Percentiles rank a stretch among this genome's conserved stretches.
Evolutionary conservation across 2,113 vertebrate species (phyloP).

Genomic region (Esox niger): DNA sequence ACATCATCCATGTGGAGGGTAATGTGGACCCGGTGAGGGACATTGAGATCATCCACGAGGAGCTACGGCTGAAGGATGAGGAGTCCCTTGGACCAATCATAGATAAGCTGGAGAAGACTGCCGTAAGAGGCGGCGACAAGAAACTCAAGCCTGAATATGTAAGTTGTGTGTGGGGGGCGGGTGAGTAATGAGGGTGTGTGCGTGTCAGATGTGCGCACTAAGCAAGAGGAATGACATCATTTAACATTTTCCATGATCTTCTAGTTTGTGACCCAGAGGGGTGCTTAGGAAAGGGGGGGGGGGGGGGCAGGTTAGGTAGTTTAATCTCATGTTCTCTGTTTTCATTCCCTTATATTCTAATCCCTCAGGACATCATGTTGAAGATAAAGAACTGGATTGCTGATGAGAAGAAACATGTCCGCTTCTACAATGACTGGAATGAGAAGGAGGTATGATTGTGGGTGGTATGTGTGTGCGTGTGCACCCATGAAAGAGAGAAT

Average conservation of each 20-base stretch:
- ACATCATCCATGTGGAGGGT: constrained; percentile 96
- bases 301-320: no score
- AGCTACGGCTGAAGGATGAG: constrained; percentile 94
- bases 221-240: no score
- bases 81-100: constrained; percentile 88
- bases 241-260: no score
- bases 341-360: constrained; percentile 44
- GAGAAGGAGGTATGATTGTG: constrained; percentile 90
- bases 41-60: constrained; percentile 87
- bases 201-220: no score
- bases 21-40: constrained; percentile 94
- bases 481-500: not conserved
- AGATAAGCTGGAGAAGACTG: constrained; percentile 96
- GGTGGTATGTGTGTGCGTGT: not conserved
- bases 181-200: constrained; percentile 2
- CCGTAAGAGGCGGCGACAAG: constrained; percentile 93
- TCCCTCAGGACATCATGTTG: constrained; percentile 89
- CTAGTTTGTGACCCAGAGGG: no score
- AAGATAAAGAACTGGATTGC: constrained; percentile 94
- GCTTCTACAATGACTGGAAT: constrained; percentile 95
- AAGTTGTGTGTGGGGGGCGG: constrained; percentile 65
- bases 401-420: constrained; percentile 93
- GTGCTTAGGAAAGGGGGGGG: no score
- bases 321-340: constrained; percentile 22
- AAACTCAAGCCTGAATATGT: constrained; percentile 99